phyloP scores from a whole-genome alignment of 2,888 invertebrate genomes.

The Aleiodes leptofemur region DNA sequence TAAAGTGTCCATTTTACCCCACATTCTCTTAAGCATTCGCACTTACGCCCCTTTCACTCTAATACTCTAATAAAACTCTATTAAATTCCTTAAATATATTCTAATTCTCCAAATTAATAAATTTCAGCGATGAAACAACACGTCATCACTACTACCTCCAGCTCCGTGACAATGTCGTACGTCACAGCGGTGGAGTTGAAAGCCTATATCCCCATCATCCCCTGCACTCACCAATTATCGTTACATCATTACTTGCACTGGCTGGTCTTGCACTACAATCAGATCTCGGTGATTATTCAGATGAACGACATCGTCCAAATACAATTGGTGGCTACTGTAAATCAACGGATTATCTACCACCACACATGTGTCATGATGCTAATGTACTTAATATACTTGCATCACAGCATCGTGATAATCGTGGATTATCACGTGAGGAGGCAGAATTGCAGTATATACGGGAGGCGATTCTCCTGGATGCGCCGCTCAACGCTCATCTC shows the following conservation, averaged over 20 bases:
- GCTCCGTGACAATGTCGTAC: conserved; percentile 89
- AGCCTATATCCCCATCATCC: conserved; percentile 73
- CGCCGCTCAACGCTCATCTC: conserved; percentile 93
- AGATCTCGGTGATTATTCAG: conserved; percentile 89
- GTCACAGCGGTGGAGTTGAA: conserved; percentile 75
- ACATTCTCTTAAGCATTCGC: no score
- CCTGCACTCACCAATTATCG: conserved; percentile 80
- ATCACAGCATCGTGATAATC: conserved; percentile 85
- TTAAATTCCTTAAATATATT: background rate
- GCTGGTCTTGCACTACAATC: conserved; percentile 95
- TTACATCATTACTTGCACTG: conserved; percentile 85
- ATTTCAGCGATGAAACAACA: conserved; percentile 87
- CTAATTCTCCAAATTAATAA: background rate
- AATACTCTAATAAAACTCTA: no score
- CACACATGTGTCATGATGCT: conserved; percentile 76
- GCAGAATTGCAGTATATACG: conserved; percentile 93
- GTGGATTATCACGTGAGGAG: conserved; percentile 85
- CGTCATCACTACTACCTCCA: conserved; percentile 97
- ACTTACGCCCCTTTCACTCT: no score
- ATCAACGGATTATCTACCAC: conserved; percentile 90
- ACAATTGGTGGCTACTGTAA: conserved; percentile 82
- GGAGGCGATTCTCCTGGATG: conserved; percentile 89
- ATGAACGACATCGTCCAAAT: conserved; percentile 74
- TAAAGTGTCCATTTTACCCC: background rate
- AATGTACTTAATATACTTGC: conserved; percentile 70